These are phyloP conservation scores for Neostethus bicornis DNA, from an alignment of 2,797 vertebrate genomes.

Conservation along the genomic window DNA sequence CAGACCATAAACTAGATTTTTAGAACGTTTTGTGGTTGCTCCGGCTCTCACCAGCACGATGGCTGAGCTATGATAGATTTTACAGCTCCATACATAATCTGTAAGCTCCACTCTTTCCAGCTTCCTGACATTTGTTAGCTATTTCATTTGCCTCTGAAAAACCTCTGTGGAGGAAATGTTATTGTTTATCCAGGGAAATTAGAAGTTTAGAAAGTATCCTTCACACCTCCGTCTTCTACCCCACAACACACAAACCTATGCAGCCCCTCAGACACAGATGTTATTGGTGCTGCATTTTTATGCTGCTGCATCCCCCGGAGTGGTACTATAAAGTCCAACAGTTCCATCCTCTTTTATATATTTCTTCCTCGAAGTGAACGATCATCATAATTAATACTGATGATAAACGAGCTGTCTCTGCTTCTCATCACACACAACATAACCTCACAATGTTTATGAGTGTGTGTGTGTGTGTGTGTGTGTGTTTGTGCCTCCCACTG, in stretches of 20 bases:
- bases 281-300: slow-evolving; percentile 5
- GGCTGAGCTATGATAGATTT: too few relatives aligned
- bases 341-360: slow-evolving; percentile 17
- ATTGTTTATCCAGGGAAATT: slow-evolving; percentile 48
- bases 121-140: slow-evolving; percentile 12
- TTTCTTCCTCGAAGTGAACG: background rate
- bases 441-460: slow-evolving; percentile 2
- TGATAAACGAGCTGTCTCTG: slow-evolving; percentile 42
- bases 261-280: slow-evolving; percentile 13
- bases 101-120: slow-evolving; percentile 1
- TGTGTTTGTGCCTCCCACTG: slow-evolving; percentile 23
- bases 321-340: slow-evolving; percentile 10
- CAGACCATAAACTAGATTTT: too few relatives aligned
- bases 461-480: slow-evolving; percentile 5
- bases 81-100: slow-evolving; percentile 10
- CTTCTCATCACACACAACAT: slow-evolving; percentile 18
- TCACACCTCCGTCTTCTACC: slow-evolving; percentile 26
- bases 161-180: slow-evolving; percentile 39
- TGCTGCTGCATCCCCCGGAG: slow-evolving; percentile 20
- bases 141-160: slow-evolving; percentile 30
- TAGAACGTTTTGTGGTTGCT: too few relatives aligned
- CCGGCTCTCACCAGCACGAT: too few relatives aligned
- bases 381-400: slow-evolving; percentile 52
- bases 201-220: slow-evolving; percentile 49
- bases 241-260: slow-evolving; percentile 18